Percentiles rank a stretch among this genome's conserved stretches.
These are phyloP conservation scores for Dichetophora obliterata DNA, from an alignment of 2,888 invertebrate genomes.

Conservation along the genomic window DNA sequence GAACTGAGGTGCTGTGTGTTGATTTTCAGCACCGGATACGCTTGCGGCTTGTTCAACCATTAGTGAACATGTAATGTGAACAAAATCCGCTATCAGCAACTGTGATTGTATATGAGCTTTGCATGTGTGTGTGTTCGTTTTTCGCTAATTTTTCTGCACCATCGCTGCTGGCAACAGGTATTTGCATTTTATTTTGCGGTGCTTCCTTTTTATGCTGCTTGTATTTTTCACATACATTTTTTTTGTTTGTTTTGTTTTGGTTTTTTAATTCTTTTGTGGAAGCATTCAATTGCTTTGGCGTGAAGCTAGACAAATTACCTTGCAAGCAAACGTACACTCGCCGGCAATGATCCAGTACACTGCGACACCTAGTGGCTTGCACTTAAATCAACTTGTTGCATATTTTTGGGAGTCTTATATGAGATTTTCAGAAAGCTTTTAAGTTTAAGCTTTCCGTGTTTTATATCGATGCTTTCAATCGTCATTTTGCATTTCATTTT, in stretches of 20 bases:
- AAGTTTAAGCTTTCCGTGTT: too few relatives aligned
- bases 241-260: neutral
- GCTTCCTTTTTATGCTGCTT: neutral
- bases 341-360: too few relatives aligned
- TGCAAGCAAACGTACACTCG: neutral
- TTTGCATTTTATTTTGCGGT: constrained; percentile 36
- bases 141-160: constrained; percentile 28
- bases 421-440: too few relatives aligned
- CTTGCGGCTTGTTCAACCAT: constrained; percentile 68
- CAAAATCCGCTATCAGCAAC: constrained; percentile 42
- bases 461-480: too few relatives aligned
- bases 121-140: constrained; percentile 16
- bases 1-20: constrained; percentile 3
- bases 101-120: constrained; percentile 40
- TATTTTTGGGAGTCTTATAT: too few relatives aligned
- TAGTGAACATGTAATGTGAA: constrained; percentile 64
- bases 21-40: constrained; percentile 49
- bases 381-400: too few relatives aligned
- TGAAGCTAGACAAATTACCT: constrained; percentile 31
- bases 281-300: constrained; percentile 15
- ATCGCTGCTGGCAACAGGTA: constrained; percentile 36
- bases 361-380: too few relatives aligned
- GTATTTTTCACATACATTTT: neutral
- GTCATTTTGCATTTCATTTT: too few relatives aligned
- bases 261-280: neutral